Base-by-base conservation (phyloP, 2,113 vertebrate genomes). In the Aptenodytes forsteri region DNA sequence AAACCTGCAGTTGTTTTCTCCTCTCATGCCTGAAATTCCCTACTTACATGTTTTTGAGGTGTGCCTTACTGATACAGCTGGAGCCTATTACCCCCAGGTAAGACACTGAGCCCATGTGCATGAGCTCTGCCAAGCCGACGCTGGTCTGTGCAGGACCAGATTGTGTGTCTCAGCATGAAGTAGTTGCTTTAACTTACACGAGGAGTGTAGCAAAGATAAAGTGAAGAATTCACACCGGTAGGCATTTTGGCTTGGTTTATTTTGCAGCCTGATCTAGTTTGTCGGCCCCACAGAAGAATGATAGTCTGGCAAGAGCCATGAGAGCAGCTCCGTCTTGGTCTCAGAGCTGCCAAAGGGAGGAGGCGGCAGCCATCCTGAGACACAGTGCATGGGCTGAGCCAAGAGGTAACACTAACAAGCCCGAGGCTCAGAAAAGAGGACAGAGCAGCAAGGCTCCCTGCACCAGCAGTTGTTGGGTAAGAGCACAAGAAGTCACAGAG, bases 61-160 rank as follows among this genome's bases (percentile, higher is more conserved):
- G 9, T 76, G 56, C 66, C 56, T 83, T 42, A 50, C 18, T n/a
- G 36, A 47, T 70, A 11, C 0, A 3, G 30, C 36, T 50, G 69
- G 15, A 81, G 47, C 58, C 58, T 38, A n/a, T 30, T 42, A 30
- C 13, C 34, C 38, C 26, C 20, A n/a, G 20, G 46, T 76, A 11
- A 0, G 7, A 15, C 34, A 54, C 40, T 0, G 0, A 83, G 46
- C 34, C 34, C 27, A 34, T 0, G 1, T 6, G 18, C n/a, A 26
- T 0, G 6, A 72, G 34, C 30, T 66, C 67, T 81, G 62, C 46
- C 56, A 67, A 17, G 46, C 38, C 4, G 4, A 40, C 0, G 2
- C 54, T 66, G 71, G 19, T 38, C 38, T 59, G 15, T 15, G 30
- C 50, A n/a, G 38, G 38, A 69, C 9, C 42, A 32, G 46, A 44